Evolutionary conservation across 2,797 vertebrate genomes (phyloP).

Genomic region (Crocodylus rhombifer): DNA sequence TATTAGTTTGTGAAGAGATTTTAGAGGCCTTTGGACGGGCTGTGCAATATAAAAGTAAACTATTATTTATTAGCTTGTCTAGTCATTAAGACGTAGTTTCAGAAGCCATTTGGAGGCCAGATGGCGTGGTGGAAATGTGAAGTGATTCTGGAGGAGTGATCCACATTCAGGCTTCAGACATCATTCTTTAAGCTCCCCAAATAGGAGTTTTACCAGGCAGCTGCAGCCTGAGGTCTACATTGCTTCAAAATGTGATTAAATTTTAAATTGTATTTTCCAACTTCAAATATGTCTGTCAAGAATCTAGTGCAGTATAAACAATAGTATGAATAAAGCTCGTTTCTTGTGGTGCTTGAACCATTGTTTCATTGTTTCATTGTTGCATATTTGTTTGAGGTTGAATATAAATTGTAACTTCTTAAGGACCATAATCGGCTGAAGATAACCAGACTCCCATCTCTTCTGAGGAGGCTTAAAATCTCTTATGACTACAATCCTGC

Average conservation of each 20-base stretch:
- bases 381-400: rapidly evolving
- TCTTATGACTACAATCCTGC: neutral
- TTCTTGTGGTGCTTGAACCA: neutral
- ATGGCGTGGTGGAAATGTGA: neutral
- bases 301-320: neutral
- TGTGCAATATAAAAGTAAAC: neutral
- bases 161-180: neutral
- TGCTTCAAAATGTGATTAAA: neutral
- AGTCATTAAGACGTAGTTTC: neutral
- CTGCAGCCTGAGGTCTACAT: neutral
- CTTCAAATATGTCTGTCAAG: neutral
- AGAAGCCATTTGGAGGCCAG: neutral
- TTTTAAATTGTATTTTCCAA: neutral
- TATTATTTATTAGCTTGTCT: neutral
- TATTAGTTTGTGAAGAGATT: neutral
- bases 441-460: neutral
- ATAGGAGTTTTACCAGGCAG: neutral
- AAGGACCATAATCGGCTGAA: neutral
- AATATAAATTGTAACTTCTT: neutral
- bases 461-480: neutral
- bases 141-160: neutral
- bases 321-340: neutral
- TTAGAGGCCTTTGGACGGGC: neutral
- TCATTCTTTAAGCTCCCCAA: neutral
- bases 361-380: rapidly evolving